Conservation (phyloP, 2,797 vertebrate species). For the Sebastes kiyomatsui region DNA sequence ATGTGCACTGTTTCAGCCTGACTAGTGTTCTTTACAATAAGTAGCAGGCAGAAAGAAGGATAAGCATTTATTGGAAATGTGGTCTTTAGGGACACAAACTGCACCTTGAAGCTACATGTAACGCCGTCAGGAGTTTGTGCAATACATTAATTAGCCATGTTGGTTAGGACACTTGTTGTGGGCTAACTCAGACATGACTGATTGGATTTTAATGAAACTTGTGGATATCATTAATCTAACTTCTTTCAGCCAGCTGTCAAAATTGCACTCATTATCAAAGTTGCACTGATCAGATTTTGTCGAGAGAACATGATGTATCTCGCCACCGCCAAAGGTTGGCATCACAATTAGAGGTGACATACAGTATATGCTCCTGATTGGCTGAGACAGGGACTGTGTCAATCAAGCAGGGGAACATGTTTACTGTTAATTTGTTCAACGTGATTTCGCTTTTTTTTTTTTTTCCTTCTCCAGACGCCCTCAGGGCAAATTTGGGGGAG, state of each 20-base stretch:
- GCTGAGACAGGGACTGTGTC: not conserved
- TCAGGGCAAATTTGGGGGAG: constrained; percentile 52
- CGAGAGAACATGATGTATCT: not conserved
- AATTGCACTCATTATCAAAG: constrained; percentile 18
- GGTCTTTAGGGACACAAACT: not conserved
- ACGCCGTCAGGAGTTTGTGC: constrained; percentile 6
- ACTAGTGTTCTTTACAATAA: not conserved
- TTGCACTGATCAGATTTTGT: constrained; percentile 5
- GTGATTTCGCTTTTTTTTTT: not conserved
- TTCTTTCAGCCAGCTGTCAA: constrained; percentile 28
- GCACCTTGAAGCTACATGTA: not conserved
- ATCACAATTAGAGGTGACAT: not conserved
- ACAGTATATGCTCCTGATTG: not conserved
- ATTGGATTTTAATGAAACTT: constrained; percentile 63
- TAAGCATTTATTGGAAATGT: constrained; percentile 1
- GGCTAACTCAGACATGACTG: constrained; percentile 45
- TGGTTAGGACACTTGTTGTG: constrained; percentile 28
- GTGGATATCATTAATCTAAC: constrained; percentile 36
- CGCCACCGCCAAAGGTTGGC: not conserved
- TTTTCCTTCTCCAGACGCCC: constrained; percentile 13
- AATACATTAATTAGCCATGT: constrained; percentile 26
- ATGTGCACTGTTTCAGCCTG: not conserved
- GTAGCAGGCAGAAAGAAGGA: not conserved
- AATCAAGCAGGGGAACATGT: constrained; percentile 4
- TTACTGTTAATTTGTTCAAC: constrained; percentile 24